A percentile compares a stretch with the other conserved stretches of the same genome.
Evolutionary conservation across 1,140 invertebrate genomes (phyloP).

Genomic region (Chionoecetes opilio): DNA sequence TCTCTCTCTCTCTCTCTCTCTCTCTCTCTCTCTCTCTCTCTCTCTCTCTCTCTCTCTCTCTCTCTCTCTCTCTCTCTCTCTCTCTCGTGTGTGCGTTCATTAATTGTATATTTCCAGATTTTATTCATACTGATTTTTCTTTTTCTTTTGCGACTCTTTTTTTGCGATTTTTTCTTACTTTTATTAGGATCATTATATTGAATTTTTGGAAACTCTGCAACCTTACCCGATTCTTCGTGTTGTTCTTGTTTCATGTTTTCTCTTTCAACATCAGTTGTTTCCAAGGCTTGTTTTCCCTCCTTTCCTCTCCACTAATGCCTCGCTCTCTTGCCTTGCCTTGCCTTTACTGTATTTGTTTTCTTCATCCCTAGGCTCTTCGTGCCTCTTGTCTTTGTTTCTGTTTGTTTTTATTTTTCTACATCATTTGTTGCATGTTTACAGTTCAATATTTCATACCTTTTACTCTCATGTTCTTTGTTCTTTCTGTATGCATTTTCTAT

Average conservation of each 20-base stretch:
- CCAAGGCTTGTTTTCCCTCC: not conserved
- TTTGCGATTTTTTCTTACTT: no score
- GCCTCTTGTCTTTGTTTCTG: not conserved
- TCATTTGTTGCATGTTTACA: not conserved
- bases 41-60: slow-evolving; percentile 36
- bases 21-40: slow-evolving; percentile 40
- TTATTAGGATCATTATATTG: no score
- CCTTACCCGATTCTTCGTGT: not conserved
- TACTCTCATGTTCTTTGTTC: not conserved
- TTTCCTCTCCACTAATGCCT: not conserved
- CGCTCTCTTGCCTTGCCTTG: not conserved
- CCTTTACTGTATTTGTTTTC: not conserved
- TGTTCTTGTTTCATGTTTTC: not conserved
- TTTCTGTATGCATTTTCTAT: not conserved
- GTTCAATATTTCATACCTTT: not conserved
- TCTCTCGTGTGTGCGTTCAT: no score
- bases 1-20: slow-evolving; percentile 38
- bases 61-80: no score
- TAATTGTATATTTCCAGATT: no score
- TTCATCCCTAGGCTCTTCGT: not conserved
- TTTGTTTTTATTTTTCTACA: no score
- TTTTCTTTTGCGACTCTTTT: no score
- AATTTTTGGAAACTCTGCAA: no score
- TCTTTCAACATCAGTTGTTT: not conserved
- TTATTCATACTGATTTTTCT: no score